Percentiles rank a stretch among this genome's conserved stretches.
Conservation (phyloP, 2,113 vertebrate species). For the Eurystomus gularis region DNA sequence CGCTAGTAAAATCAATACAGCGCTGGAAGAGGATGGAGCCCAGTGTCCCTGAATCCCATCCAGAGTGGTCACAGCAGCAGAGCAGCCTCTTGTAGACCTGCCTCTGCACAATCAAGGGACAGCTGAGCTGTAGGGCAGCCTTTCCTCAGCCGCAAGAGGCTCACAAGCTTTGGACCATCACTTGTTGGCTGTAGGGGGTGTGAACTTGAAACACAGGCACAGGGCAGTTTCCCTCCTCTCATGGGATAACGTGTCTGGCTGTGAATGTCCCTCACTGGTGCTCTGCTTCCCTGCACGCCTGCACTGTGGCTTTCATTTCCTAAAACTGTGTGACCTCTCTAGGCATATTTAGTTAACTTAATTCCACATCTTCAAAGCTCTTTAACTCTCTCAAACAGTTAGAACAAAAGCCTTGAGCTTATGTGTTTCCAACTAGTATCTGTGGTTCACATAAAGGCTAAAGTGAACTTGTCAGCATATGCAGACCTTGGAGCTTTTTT, state of each 20-base stretch:
- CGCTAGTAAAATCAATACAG: not conserved
- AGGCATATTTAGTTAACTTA: not conserved
- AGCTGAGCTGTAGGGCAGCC: not conserved
- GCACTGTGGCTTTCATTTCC: not conserved
- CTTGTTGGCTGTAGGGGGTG: not conserved
- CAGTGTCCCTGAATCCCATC: not conserved
- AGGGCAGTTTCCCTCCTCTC: not conserved
- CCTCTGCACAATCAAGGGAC: not conserved
- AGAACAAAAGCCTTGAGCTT: not conserved
- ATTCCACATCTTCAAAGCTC: not conserved
- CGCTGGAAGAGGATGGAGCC: not conserved
- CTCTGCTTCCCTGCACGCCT: not conserved
- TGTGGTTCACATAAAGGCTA: not conserved
- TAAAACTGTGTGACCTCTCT: not conserved
- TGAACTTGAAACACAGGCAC: accelerated
- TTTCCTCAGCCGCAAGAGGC: not conserved
- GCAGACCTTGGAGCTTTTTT: not conserved
- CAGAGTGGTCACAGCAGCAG: not conserved
- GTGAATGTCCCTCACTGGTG: not conserved
- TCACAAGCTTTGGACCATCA: not conserved
- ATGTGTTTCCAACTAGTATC: not conserved
- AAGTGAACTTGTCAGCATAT: not conserved
- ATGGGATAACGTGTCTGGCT: accelerated
- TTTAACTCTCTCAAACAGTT: not conserved
- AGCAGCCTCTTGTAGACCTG: not conserved